Evolutionary conservation across 2,797 vertebrate species (phyloP).

Genomic region (Trachurus trachurus): DNA sequence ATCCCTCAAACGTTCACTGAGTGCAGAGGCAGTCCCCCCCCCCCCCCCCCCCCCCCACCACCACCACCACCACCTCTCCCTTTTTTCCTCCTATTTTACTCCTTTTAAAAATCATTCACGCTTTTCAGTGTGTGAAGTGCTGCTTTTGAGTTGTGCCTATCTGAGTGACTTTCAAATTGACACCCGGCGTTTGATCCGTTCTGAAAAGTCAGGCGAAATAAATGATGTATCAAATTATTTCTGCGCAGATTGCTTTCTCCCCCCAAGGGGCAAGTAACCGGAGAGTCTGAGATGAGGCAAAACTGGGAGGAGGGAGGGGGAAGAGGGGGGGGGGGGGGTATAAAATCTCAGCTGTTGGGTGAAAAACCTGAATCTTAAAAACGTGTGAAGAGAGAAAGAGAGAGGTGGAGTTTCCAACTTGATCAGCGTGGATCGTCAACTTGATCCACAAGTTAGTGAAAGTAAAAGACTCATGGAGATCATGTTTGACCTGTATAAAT

Average conservation of each 20-base stretch:
- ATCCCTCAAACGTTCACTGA: constrained; percentile 19
- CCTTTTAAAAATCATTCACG: not conserved
- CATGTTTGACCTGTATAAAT: not conserved
- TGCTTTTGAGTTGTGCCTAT: constrained; percentile 43
- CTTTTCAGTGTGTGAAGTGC: constrained; percentile 23
- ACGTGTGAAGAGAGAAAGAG: not conserved
- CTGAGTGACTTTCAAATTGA: constrained; percentile 52
- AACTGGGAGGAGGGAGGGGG: not conserved
- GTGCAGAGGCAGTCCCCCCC: constrained; percentile 17
- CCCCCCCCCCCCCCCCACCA: too few species aligned
- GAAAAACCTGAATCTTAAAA: constrained; percentile 34
- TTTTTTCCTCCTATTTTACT: constrained; percentile 11
- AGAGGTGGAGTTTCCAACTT: not conserved
- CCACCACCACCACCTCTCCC: not conserved
- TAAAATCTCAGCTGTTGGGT: constrained; percentile 33
- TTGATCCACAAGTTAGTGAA: too few species aligned
- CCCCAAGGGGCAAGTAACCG: constrained; percentile 21
- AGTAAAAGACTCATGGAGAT: too few species aligned
- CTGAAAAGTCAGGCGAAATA: constrained; percentile 65
- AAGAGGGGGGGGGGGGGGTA: not conserved
- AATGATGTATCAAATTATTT: constrained; percentile 57
- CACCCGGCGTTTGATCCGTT: constrained; percentile 43
- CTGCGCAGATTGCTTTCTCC: constrained; percentile 19
- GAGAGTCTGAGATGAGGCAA: constrained; percentile 29
- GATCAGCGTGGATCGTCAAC: too few species aligned